Percentiles rank a stretch among this genome's conserved stretches.
These are phyloP conservation scores for Atrichornis clamosus DNA, from an alignment of 2,113 vertebrate genomes.

Conservation along the genomic window DNA sequence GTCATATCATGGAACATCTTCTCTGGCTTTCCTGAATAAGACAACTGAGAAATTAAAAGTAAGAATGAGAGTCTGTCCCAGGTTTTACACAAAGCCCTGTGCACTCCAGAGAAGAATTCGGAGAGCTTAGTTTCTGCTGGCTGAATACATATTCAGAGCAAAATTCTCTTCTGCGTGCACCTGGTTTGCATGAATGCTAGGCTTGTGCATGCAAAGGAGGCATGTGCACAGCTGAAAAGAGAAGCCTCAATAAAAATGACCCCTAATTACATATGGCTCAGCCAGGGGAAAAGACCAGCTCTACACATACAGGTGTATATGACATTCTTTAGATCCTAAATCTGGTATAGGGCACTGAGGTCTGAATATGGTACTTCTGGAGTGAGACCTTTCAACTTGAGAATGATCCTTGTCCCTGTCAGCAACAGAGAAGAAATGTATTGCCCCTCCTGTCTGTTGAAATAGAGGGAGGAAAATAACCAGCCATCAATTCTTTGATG, in stretches of 20 bases:
- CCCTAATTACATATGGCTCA: neutral
- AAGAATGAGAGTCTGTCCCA: neutral
- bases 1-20: neutral
- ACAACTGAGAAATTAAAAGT: neutral
- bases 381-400: neutral
- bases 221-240: neutral
- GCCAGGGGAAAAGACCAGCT: neutral
- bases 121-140: neutral
- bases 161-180: conserved; percentile 31
- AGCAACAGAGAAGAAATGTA: neutral
- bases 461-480: neutral
- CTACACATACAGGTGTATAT: neutral
- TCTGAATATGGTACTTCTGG: neutral
- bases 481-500: neutral
- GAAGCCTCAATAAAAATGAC: neutral
- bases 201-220: neutral
- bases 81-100: conserved; percentile 8
- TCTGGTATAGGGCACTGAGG: neutral
- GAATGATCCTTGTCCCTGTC: neutral
- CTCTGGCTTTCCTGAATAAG: neutral
- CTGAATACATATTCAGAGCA: conserved; percentile 16
- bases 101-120: neutral
- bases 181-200: conserved; percentile 47
- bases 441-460: neutral
- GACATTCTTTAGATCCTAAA: neutral